phyloP scores from a whole-genome alignment of 64 coral and sea anemone species.

The Stylophora pistillata region DNA sequence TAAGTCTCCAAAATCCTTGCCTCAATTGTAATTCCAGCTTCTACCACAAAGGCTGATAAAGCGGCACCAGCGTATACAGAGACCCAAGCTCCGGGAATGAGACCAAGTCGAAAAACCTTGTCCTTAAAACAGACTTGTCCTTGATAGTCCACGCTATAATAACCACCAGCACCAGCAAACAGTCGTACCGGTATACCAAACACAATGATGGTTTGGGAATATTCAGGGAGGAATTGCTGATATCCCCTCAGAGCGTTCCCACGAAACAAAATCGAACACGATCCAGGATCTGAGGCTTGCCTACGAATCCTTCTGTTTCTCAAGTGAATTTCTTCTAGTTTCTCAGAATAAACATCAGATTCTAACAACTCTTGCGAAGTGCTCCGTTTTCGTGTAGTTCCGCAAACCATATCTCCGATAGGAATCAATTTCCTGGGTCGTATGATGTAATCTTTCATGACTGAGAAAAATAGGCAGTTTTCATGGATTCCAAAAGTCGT shows the following conservation, averaged over 20 bases:
- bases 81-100: constrained; percentile 95
- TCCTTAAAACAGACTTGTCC: constrained; percentile 80
- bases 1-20: constrained; percentile 89
- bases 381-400: constrained; percentile 69
- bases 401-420: constrained; percentile 71
- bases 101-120: constrained; percentile 66
- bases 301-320: constrained; percentile 34
- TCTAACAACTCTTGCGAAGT: constrained; percentile 65
- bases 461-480: constrained; percentile 83
- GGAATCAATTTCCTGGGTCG: constrained; percentile 67
- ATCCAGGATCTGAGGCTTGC: constrained; percentile 21
- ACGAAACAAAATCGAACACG: constrained; percentile 60
- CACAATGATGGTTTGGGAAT: constrained; percentile 58
- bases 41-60: constrained; percentile 51
- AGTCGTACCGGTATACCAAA: constrained; percentile 82
- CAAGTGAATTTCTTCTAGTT: constrained; percentile 62
- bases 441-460: constrained; percentile 69
- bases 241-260: constrained; percentile 56
- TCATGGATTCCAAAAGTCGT: constrained; percentile 84
- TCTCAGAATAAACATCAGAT: constrained; percentile 76
- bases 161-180: constrained; percentile 76
- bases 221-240: constrained; percentile 73
- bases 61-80: constrained; percentile 78
- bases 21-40: constrained; percentile 90
- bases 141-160: constrained; percentile 83